Evolutionary conservation across 2,888 invertebrate species (phyloP).

Genomic region (Thumatha senex): DNA sequence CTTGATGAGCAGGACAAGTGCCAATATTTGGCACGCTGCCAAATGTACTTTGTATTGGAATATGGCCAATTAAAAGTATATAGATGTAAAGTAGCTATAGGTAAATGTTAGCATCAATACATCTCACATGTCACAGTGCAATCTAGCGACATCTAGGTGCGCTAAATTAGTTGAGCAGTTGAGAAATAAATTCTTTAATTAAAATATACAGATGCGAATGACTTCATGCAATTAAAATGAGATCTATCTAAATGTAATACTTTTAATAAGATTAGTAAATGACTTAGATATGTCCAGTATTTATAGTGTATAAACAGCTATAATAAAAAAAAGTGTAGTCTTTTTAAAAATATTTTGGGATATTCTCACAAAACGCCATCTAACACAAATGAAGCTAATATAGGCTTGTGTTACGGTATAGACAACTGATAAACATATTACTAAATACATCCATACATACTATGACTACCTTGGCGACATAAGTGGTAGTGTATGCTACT

Average conservation of each 20-base stretch:
- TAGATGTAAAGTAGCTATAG: slow-evolving; percentile 57
- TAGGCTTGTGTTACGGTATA: too few relatives aligned
- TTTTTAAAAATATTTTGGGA: too few relatives aligned
- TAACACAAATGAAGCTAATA: too few relatives aligned
- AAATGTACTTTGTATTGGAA: slow-evolving; percentile 82
- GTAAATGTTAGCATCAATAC: slow-evolving; percentile 64
- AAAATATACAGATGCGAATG: slow-evolving; percentile 31
- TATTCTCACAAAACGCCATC: too few relatives aligned
- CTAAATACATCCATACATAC: too few relatives aligned
- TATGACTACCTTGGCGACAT: too few relatives aligned
- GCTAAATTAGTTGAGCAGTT: slow-evolving; percentile 63
- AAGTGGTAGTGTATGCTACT: too few relatives aligned
- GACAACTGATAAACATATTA: too few relatives aligned
- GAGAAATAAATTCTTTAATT: slow-evolving; percentile 48
- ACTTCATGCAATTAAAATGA: slow-evolving; percentile 25
- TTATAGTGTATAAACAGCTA: too few relatives aligned
- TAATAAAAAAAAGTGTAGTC: too few relatives aligned
- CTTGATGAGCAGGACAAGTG: slow-evolving; percentile 77
- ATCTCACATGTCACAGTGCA: slow-evolving; percentile 63
- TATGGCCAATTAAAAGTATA: slow-evolving; percentile 81
- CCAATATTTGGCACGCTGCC: slow-evolving; percentile 72
- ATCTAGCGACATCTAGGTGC: slow-evolving; percentile 66
- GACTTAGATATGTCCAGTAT: too few relatives aligned
- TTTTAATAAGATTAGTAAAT: neutral
- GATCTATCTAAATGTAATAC: neutral